These are phyloP conservation scores for Meiosimyza platycephala DNA, from an alignment of 2,888 invertebrate species.

Conservation along the genomic window DNA sequence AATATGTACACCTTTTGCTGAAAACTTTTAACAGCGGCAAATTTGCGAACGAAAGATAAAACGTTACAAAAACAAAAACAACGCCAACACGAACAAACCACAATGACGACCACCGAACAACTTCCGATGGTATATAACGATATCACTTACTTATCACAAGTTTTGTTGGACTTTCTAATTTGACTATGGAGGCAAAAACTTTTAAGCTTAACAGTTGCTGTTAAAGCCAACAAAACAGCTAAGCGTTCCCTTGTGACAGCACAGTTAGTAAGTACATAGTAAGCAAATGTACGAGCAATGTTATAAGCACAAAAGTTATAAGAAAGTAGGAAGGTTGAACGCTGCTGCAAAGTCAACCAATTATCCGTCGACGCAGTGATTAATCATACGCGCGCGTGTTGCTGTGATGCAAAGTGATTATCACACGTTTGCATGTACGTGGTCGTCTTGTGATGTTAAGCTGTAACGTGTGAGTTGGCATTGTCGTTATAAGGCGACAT, in stretches of 20 bases:
- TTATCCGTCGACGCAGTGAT: slow-evolving; percentile 55
- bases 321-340: background rate
- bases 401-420: slow-evolving; percentile 23
- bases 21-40: slow-evolving; percentile 7
- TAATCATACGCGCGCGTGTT: slow-evolving; percentile 61
- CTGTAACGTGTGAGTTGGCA: slow-evolving; percentile 6
- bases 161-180: slow-evolving; percentile 42
- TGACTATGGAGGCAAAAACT: slow-evolving; percentile 26
- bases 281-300: background rate
- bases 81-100: background rate
- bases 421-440: slow-evolving; percentile 25
- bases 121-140: slow-evolving; percentile 24
- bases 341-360: slow-evolving; percentile 15
- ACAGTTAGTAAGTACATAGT: background rate
- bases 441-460: background rate
- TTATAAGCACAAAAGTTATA: background rate
- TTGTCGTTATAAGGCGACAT: slow-evolving; percentile 23
- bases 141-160: slow-evolving; percentile 41
- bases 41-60: slow-evolving; percentile 29
- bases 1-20: slow-evolving; percentile 1
- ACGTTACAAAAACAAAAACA: background rate
- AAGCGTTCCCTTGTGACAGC: slow-evolving; percentile 27
- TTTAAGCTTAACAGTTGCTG: slow-evolving; percentile 16
- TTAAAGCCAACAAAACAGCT: background rate
- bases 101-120: slow-evolving; percentile 13